Evolutionary conservation across 2,797 vertebrate genomes (phyloP).

Genomic region (Bufotes viridis): DNA sequence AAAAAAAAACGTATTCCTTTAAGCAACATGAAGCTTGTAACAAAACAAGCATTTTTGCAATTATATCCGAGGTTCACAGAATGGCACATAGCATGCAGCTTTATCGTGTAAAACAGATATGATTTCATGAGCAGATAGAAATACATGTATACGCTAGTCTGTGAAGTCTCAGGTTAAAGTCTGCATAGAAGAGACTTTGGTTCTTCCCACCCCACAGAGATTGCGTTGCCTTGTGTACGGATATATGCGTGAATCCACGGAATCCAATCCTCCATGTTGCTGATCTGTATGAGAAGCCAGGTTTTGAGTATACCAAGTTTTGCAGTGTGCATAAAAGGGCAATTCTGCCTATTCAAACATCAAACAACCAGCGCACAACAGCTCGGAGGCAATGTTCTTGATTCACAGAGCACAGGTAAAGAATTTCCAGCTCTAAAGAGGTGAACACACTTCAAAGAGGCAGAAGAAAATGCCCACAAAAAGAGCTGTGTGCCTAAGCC

Average conservation of each 20-base stretch:
- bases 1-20: no score
- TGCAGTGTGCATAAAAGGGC: constrained; percentile 13
- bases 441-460: constrained; percentile 26
- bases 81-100: not conserved
- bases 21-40: not conserved
- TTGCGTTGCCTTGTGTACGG: not conserved
- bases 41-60: not conserved
- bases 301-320: not conserved
- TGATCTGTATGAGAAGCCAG: not conserved
- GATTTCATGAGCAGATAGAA: not conserved
- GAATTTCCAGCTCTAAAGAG: constrained; percentile 10
- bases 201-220: not conserved
- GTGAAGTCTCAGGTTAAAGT: constrained; percentile 5
- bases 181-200: not conserved
- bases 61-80: not conserved
- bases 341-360: constrained; percentile 30
- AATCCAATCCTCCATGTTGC: not conserved
- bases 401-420: constrained; percentile 30
- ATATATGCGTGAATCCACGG: constrained; percentile 2
- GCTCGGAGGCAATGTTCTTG: constrained; percentile 21
- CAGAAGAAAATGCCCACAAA: constrained; percentile 16
- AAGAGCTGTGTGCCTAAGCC: not conserved
- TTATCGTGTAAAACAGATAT: not conserved
- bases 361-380: constrained; percentile 26
- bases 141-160: not conserved